These are phyloP conservation scores for Syngnathus rostellatus DNA, from an alignment of 2,797 vertebrate genomes.

Conservation along the genomic window DNA sequence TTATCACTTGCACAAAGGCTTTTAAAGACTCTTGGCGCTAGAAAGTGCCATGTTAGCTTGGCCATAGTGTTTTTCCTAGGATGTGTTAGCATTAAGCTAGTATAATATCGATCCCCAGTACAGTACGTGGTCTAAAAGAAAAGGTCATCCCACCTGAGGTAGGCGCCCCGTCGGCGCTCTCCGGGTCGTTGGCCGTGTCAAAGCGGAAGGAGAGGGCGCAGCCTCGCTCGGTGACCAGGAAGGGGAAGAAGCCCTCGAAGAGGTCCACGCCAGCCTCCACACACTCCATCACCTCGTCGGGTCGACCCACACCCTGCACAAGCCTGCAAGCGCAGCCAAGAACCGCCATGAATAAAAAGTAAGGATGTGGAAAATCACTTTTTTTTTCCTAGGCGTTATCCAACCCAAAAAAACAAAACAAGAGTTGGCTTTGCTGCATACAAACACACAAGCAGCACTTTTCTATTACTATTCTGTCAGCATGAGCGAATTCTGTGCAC, in stretches of 20 bases:
- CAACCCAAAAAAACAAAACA: neutral
- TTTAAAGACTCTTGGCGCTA: too few species aligned
- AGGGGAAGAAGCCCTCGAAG: constrained; percentile 93
- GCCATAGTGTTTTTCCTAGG: too few species aligned
- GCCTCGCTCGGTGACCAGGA: constrained; percentile 86
- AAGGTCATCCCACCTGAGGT: constrained; percentile 50
- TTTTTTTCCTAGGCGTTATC: too few species aligned
- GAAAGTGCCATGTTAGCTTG: too few species aligned
- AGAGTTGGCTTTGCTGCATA: neutral
- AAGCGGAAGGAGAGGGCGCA: constrained; percentile 84
- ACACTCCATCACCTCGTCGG: constrained; percentile 86
- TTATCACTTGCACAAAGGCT: too few species aligned
- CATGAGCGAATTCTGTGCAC: neutral
- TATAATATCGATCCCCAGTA: neutral
- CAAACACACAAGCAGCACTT: neutral
- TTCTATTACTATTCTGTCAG: neutral
- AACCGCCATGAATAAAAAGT: neutral
- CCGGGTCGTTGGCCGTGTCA: constrained; percentile 67
- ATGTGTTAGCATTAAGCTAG: neutral
- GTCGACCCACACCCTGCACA: constrained; percentile 82
- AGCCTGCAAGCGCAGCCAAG: constrained; percentile 59
- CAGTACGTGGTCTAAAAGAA: neutral
- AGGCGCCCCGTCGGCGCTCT: constrained; percentile 71
- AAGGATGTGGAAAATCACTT: neutral
- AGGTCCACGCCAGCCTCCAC: constrained; percentile 88